These are phyloP conservation scores for Macropodus opercularis DNA, from an alignment of 2,797 vertebrate species.

Conservation along the genomic window DNA sequence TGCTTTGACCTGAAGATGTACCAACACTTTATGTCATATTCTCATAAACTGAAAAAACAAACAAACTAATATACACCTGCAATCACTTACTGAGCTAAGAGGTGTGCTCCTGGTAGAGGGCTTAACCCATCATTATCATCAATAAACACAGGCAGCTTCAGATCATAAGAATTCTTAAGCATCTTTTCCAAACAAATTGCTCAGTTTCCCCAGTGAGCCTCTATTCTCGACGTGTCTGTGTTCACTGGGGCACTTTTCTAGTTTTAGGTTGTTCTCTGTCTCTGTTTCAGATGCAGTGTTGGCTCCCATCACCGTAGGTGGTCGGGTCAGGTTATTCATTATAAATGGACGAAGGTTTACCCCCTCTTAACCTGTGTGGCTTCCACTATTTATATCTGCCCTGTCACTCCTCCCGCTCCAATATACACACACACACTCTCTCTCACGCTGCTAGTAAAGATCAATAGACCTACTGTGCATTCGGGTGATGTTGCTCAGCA, in stretches of 20 bases:
- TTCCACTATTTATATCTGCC: slow-evolving; percentile 61
- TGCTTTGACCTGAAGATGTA: slow-evolving; percentile 33
- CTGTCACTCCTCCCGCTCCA: slow-evolving; percentile 25
- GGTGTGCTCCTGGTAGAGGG: background rate
- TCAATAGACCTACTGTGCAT: slow-evolving; percentile 22
- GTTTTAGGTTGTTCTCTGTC: slow-evolving; percentile 4
- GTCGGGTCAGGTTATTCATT: slow-evolving; percentile 58
- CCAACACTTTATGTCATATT: slow-evolving; percentile 21
- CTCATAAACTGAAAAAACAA: slow-evolving; percentile 26
- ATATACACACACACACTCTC: background rate
- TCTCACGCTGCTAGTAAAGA: slow-evolving; percentile 10
- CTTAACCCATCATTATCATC: slow-evolving; percentile 10
- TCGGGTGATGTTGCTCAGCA: slow-evolving; percentile 19
- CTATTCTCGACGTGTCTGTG: background rate
- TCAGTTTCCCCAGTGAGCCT: background rate
- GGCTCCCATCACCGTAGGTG: slow-evolving; percentile 35
- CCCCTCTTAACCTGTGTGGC: slow-evolving; percentile 57
- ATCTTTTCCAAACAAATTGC: background rate
- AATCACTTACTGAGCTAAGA: slow-evolving; percentile 23
- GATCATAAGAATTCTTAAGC: background rate
- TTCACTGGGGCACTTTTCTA: background rate
- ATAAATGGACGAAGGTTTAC: slow-evolving; percentile 61
- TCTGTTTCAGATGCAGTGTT: slow-evolving; percentile 4
- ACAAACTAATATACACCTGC: slow-evolving; percentile 25
- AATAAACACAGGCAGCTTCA: slow-evolving; percentile 10